Evolutionary conservation across 2,888 invertebrate genomes (phyloP), one percentile per base, ranked within the genome.

Genomic region (Patella ulyssiponensis): DNA sequence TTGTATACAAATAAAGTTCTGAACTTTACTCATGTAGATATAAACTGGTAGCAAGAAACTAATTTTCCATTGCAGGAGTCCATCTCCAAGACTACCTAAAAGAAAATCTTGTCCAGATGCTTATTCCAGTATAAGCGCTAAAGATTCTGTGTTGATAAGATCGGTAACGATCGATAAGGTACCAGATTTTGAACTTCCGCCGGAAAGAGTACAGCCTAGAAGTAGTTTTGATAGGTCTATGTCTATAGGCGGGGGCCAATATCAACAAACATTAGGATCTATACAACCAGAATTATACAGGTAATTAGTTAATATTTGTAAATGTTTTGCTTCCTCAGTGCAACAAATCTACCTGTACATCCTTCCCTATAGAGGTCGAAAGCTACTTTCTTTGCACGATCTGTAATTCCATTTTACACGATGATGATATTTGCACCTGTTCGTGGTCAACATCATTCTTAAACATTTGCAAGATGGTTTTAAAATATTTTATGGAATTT

Each of bases 121-220:
- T n/a, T 74, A 51, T 74, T 56, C 15, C 15, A 53, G 71, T 69
- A 69, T 69, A 23, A 71, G 27, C 20, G 53, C 73, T 17, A 80
- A 74, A 73, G 71, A 77, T 44, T 73, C 75, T 5, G 69, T 83
- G n/a, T 76, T 86, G 72, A 81, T 84, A n/a, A 79, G 84, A 1
- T 83, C 84, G 52, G 54, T 84, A 77, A 86, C 86, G 1, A 73
- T 82, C 27, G 83, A 82, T 56, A 79, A 81, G n/a, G 81, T 86
- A 58, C 85, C 87, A 15, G 82, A 85, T 74, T 85, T 86, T 77
- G 81, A 80, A 2, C 78, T 87, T 3, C 86, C 85, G 1, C 83
- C 86, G 1, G 87, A 88, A 79, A 76, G 85, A 9, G 79, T 87
- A n/a, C 86, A 88, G 76, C 86, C 86, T 11, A 69, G 75, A 12